Evolutionary conservation across 2,888 invertebrate species (phyloP).

Genomic region (Venusia cambrica): DNA sequence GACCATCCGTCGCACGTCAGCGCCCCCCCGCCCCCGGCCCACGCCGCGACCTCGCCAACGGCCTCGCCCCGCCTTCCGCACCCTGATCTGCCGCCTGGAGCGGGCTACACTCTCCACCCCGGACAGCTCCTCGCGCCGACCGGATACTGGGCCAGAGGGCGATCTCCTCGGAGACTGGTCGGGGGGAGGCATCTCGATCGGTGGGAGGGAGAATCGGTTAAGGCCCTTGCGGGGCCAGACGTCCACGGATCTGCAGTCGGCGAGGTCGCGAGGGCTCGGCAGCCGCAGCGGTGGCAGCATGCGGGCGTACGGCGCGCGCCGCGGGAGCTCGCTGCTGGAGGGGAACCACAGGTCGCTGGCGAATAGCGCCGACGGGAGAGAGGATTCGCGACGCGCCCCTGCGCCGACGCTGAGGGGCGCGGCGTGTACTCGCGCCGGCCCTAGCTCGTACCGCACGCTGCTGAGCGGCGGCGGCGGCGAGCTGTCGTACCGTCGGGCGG

Average conservation of each 20-base stretch:
- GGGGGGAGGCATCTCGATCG: conserved; percentile 41
- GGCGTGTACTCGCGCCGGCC: conserved; percentile 43
- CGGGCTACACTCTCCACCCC: conserved; percentile 2
- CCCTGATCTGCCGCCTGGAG: conserved; percentile 3
- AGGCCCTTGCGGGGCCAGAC: conserved; percentile 50
- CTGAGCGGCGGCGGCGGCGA: conserved; percentile 26
- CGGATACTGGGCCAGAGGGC: too few relatives aligned
- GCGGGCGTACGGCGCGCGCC: conserved; percentile 45
- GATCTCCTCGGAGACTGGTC: too few relatives aligned
- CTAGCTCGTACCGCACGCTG: conserved; percentile 39
- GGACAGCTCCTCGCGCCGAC: conserved; percentile 2
- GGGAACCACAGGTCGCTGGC: conserved; percentile 55
- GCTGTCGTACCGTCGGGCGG: conserved; percentile 38
- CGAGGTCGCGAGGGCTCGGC: conserved; percentile 44
- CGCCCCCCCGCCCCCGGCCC: conserved; percentile 27
- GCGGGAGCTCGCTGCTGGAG: conserved; percentile 39
- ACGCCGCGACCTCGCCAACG: conserved; percentile 20
- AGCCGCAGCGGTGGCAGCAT: conserved; percentile 60
- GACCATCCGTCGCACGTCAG: conserved; percentile 51
- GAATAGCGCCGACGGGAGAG: conserved; percentile 50
- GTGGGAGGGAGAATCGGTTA: conserved; percentile 50
- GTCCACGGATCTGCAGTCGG: conserved; percentile 42
- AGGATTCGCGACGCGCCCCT: conserved; percentile 37
- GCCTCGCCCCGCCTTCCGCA: conserved; percentile 7
- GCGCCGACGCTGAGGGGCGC: too few relatives aligned